phyloP scores from a whole-genome alignment of 2,797 vertebrate species.

The Pseudochirops corinnae region DNA sequence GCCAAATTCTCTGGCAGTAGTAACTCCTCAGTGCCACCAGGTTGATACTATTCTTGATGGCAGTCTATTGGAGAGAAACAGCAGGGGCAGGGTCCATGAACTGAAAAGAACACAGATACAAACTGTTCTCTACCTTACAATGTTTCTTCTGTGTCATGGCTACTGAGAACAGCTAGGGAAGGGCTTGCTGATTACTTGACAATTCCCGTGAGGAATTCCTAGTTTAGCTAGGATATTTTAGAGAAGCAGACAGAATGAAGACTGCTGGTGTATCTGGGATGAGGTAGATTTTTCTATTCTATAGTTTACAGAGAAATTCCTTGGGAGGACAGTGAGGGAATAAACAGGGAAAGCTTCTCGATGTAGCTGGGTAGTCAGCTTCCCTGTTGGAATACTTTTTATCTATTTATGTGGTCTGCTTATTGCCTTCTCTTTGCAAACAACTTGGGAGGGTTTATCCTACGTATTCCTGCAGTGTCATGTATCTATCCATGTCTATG shows the following conservation, averaged over 20 bases:
- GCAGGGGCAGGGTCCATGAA: background rate
- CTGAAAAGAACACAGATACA: background rate
- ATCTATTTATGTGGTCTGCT: background rate
- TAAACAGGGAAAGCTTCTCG: background rate
- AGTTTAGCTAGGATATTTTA: background rate
- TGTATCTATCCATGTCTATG: background rate
- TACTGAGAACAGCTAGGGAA: background rate
- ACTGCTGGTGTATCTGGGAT: background rate
- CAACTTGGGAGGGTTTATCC: background rate
- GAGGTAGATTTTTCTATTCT: background rate
- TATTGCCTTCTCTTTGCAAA: background rate
- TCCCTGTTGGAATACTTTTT: background rate
- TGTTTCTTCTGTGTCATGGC: background rate
- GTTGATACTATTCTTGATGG: background rate
- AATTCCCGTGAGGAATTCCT: background rate
- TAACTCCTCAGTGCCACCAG: background rate
- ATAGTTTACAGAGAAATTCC: background rate
- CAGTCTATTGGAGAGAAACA: background rate
- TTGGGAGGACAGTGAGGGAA: background rate
- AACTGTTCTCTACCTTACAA: background rate
- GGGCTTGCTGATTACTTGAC: background rate
- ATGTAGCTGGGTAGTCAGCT: background rate
- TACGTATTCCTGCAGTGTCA: background rate
- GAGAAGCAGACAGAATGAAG: background rate
- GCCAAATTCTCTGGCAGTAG: background rate